These are phyloP conservation scores for Sebastes iracundus DNA, from an alignment of 2,797 vertebrate species.

Conservation along the genomic window DNA sequence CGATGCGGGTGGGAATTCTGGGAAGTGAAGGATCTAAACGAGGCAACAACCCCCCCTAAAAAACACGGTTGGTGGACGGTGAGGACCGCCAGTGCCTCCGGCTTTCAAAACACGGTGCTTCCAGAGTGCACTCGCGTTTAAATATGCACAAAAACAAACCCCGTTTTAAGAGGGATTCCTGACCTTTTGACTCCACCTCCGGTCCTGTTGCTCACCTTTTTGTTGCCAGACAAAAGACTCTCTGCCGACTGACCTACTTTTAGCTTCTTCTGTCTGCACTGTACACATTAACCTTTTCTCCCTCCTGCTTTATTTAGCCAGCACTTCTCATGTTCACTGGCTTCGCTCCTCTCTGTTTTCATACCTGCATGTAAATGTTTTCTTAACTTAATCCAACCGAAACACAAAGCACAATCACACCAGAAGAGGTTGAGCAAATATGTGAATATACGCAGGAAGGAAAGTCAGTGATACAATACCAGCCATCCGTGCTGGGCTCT, in stretches of 20 bases:
- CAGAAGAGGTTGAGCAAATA: constrained; percentile 21
- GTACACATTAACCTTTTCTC: constrained; percentile 28
- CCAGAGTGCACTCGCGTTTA: constrained; percentile 24
- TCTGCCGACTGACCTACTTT: constrained; percentile 71
- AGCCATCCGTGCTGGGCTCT: constrained; percentile 42
- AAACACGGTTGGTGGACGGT: constrained; percentile 24
- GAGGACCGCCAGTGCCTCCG: constrained; percentile 44
- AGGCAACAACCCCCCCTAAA: constrained; percentile 32
- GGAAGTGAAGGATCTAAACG: constrained; percentile 67
- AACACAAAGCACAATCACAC: constrained; percentile 31
- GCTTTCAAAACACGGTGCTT: constrained; percentile 39
- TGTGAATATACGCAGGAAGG: constrained; percentile 20
- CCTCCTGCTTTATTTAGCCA: constrained; percentile 23
- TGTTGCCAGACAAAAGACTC: constrained; percentile 38
- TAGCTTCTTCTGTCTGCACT: constrained; percentile 28
- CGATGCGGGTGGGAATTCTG: constrained; percentile 76
- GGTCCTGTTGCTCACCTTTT: constrained; percentile 35
- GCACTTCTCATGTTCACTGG: constrained; percentile 26
- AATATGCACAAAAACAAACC: constrained; percentile 40
- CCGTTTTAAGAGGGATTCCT: constrained; percentile 45
- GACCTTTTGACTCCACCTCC: constrained; percentile 54
- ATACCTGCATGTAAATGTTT: constrained; percentile 43
- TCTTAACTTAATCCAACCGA: constrained; percentile 32
- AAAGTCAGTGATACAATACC: constrained; percentile 38
- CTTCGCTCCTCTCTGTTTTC: not conserved